phyloP scores from a whole-genome alignment of 2,113 vertebrate genomes.

The Todiramphus saurophagus region DNA sequence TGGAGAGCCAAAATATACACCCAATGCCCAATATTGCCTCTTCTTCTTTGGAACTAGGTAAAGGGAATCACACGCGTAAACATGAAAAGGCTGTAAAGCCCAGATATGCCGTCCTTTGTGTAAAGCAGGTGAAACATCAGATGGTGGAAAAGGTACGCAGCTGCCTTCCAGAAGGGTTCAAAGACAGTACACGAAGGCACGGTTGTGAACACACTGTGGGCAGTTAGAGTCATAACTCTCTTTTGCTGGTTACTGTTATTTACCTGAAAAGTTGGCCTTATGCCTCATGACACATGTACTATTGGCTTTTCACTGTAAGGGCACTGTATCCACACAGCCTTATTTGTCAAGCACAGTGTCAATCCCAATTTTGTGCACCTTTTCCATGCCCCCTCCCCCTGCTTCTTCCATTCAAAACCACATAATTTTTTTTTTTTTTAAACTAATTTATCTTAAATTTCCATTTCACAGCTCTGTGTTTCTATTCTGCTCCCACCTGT shows the following conservation, averaged over 20 bases:
- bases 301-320: not conserved
- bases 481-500: not conserved
- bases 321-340: not conserved
- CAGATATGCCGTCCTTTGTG: not conserved
- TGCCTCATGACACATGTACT: not conserved
- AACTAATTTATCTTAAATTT: not conserved
- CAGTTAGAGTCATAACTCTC: not conserved
- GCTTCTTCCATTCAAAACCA: not conserved
- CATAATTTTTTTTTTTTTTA: no score
- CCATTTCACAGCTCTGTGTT: not conserved
- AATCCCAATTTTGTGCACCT: not conserved
- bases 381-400: not conserved
- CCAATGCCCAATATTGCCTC: fast-evolving
- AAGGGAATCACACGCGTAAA: not conserved
- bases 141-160: not conserved
- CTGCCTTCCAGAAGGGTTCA: not conserved
- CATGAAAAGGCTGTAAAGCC: not conserved
- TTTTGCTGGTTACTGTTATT: not conserved
- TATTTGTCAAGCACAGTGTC: not conserved
- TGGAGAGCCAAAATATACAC: not conserved
- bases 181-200: not conserved
- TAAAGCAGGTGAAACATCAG: not conserved
- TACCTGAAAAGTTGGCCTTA: not conserved
- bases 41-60: not conserved
- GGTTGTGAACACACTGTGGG: not conserved